A percentile compares a stretch with the other conserved stretches of the same genome.
Conservation (phyloP, 2,888 invertebrate species). For the Caenorhabditis uteleia region DNA sequence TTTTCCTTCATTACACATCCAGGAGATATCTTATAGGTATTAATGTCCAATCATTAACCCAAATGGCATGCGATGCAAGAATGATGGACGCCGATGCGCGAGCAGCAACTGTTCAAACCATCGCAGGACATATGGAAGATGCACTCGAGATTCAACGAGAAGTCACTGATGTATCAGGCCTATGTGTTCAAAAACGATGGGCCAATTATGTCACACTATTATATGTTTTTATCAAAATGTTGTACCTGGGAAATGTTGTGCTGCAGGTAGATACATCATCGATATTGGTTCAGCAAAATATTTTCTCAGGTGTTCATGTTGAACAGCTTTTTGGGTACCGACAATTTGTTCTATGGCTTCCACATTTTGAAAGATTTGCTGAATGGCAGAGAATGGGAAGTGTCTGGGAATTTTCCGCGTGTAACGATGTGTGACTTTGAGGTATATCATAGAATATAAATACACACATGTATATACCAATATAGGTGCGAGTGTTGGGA, state of each 20-base stretch:
- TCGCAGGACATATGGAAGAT: conserved; percentile 70
- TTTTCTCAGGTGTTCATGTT: conserved; percentile 69
- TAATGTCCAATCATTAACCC: conserved; percentile 71
- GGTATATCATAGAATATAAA: too few species aligned
- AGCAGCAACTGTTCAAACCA: conserved; percentile 69
- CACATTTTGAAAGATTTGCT: conserved; percentile 70
- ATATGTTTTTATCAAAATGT: conserved; percentile 70
- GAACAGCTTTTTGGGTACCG: conserved; percentile 70
- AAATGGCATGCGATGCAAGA: conserved; percentile 71
- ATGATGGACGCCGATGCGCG: conserved; percentile 70
- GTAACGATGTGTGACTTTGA: conserved; percentile 71
- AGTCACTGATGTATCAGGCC: conserved; percentile 68
- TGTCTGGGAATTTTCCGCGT: conserved; percentile 69
- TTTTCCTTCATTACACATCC: too few species aligned
- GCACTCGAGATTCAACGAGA: conserved; percentile 70
- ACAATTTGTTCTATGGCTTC: conserved; percentile 70
- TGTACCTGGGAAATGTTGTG: conserved; percentile 70
- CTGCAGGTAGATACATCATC: conserved; percentile 40
- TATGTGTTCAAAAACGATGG: conserved; percentile 70
- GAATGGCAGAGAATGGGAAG: conserved; percentile 70
- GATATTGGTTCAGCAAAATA: too few species aligned
- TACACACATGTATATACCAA: not conserved
- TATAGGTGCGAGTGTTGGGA: conserved; percentile 71
- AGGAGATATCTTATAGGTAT: conserved; percentile 71
- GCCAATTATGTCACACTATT: conserved; percentile 70